phyloP scores from a whole-genome alignment of 2,888 invertebrate species.

The Eristalinus sepulchralis region DNA sequence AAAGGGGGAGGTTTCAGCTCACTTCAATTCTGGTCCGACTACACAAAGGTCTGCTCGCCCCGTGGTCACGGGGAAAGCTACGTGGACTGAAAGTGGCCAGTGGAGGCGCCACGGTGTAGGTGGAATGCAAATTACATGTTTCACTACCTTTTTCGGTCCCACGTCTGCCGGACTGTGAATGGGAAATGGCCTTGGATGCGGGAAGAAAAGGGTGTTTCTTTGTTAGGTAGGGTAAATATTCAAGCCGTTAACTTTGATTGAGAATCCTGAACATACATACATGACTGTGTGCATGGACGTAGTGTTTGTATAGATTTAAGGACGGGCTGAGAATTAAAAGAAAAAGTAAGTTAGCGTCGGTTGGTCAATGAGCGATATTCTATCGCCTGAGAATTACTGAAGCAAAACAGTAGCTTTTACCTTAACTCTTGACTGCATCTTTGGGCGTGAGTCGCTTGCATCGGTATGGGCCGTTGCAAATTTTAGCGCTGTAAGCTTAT shows the following conservation, averaged over 20 bases:
- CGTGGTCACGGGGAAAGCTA: conserved; percentile 16
- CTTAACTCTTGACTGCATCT: no score
- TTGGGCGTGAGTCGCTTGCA: no score
- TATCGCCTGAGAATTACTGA: no score
- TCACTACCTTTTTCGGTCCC: conserved; percentile 44
- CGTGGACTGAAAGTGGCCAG: background rate
- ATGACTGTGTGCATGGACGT: background rate
- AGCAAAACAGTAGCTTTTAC: no score
- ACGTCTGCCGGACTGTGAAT: conserved; percentile 16
- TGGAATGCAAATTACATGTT: conserved; percentile 66
- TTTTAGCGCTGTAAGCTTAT: no score
- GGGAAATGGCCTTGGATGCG: background rate
- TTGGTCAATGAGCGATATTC: no score
- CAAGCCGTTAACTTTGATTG: conserved; percentile 15
- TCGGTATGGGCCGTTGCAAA: no score
- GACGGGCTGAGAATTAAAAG: background rate
- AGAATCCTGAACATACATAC: background rate
- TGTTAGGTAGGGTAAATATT: conserved; percentile 23
- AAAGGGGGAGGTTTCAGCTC: conserved; percentile 3
- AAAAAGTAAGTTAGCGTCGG: background rate
- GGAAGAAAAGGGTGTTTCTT: background rate
- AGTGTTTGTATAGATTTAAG: background rate
- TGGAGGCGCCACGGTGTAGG: conserved; percentile 9
- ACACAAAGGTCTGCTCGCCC: conserved; percentile 23
- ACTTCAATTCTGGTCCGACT: conserved; percentile 14